Evolutionary conservation across 2,797 vertebrate genomes (phyloP).

Genomic region (Sardinella longiceps): DNA sequence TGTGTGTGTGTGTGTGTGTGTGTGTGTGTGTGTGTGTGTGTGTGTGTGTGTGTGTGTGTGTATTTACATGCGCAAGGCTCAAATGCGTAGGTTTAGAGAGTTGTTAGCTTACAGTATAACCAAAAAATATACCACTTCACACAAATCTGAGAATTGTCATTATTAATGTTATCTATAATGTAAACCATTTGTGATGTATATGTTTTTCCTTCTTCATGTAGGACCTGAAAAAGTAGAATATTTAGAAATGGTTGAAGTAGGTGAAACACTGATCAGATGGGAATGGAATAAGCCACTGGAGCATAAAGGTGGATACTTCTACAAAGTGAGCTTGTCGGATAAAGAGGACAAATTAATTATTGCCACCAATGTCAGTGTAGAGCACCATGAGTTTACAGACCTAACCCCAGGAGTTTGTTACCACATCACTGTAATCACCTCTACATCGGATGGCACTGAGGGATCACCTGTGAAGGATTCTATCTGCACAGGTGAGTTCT

Average conservation of each 20-base stretch:
- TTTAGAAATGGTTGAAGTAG: not conserved
- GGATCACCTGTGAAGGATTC: not conserved
- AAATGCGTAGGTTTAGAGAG: no score
- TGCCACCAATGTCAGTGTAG: no score
- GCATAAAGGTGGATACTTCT: not conserved
- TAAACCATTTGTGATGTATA: no score
- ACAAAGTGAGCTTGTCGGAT: not conserved
- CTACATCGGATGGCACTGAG: not conserved
- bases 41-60: no score
- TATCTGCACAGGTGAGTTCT: not conserved
- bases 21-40: no score
- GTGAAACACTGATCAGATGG: not conserved
- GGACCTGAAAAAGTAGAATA: not conserved
- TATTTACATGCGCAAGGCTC: no score
- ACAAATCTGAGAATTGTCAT: no score
- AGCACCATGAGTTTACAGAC: not conserved
- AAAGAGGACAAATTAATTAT: not conserved
- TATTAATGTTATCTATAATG: no score
- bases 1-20: no score
- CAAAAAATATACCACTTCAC: no score
- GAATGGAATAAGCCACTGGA: not conserved
- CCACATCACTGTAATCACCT: not conserved
- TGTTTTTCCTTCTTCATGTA: not conserved
- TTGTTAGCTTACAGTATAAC: no score
- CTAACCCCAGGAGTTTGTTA: not conserved